phyloP scores from a whole-genome alignment of 2,888 invertebrate species.

The Bhutanitis thaidina region DNA sequence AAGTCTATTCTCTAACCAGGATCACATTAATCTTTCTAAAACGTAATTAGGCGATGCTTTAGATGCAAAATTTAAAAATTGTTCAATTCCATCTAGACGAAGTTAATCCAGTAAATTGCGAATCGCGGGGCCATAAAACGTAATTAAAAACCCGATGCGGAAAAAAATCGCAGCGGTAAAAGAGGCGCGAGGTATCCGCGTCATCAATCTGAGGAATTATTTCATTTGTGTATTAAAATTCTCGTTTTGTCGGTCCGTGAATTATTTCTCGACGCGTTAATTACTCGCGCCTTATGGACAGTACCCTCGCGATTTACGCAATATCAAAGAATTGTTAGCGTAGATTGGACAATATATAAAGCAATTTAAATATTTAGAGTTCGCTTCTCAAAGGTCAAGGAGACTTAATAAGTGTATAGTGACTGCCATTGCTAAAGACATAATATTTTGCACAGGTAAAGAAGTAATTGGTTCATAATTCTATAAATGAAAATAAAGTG shows the following conservation, averaged over 20 bases:
- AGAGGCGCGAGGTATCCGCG: conserved; percentile 58
- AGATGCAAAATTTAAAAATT: conserved; percentile 28
- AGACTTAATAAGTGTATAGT: too few species aligned
- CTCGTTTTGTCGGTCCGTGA: conserved; percentile 74
- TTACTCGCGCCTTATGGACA: conserved; percentile 58
- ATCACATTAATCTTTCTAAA: neutral
- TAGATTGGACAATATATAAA: conserved; percentile 1
- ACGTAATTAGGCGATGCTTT: conserved; percentile 34
- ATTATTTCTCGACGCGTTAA: conserved; percentile 71
- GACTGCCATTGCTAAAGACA: too few species aligned
- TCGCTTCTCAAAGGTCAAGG: too few species aligned
- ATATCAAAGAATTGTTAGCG: conserved; percentile 26
- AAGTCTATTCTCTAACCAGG: neutral
- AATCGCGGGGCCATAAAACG: conserved; percentile 73
- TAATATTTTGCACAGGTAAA: too few species aligned
- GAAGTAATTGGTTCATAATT: too few species aligned
- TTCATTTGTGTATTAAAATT: conserved; percentile 78
- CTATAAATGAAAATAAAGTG: too few species aligned
- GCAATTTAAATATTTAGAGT: too few species aligned
- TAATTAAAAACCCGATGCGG: conserved; percentile 76
- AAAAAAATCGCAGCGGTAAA: conserved; percentile 34
- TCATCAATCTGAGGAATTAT: conserved; percentile 78
- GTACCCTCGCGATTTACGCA: conserved; percentile 56
- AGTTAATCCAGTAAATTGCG: conserved; percentile 74
- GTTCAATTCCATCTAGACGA: conserved; percentile 42